A percentile compares a stretch with the other conserved stretches of the same genome.
Evolutionary conservation across 2,888 invertebrate genomes (phyloP).

Genomic region (Synergus laeviventris): DNA sequence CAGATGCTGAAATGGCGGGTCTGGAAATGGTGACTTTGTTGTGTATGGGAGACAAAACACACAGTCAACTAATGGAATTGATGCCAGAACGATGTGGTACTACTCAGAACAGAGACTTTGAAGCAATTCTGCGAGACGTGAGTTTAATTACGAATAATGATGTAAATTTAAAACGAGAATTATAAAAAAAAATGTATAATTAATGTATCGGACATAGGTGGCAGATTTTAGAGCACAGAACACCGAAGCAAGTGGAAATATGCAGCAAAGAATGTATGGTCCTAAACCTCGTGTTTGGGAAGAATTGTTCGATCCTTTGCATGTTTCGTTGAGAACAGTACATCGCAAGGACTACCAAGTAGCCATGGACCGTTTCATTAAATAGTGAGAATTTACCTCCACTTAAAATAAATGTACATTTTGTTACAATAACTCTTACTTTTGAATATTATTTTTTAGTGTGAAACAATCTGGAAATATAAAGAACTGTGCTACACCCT

Average conservation of each 20-base stretch:
- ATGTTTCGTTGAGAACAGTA: slow-evolving; percentile 92
- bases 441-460: slow-evolving; percentile 72
- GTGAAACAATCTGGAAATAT: slow-evolving; percentile 81
- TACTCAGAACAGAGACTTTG: slow-evolving; percentile 92
- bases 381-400: slow-evolving; percentile 82
- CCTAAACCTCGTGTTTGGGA: slow-evolving; percentile 94
- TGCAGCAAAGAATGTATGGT: slow-evolving; percentile 91
- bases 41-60: slow-evolving; percentile 96
- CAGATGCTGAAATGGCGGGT: slow-evolving; percentile 83
- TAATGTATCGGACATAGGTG: slow-evolving; percentile 77
- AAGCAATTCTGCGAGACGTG: slow-evolving; percentile 88
- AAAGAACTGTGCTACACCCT: slow-evolving; percentile 80
- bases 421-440: slow-evolving; percentile 61
- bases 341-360: slow-evolving; percentile 95
- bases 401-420: neutral
- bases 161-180: neutral
- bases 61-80: slow-evolving; percentile 94
- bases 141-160: slow-evolving; percentile 52
- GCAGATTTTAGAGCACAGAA: slow-evolving; percentile 93
- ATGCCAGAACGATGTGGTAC: slow-evolving; percentile 98
- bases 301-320: slow-evolving; percentile 94
- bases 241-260: slow-evolving; percentile 86
- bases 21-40: slow-evolving; percentile 95
- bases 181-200: slow-evolving; percentile 41
- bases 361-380: slow-evolving; percentile 94